Evolutionary conservation across 1,140 invertebrate genomes (phyloP).

Genomic region (Neuroterus valhalla): DNA sequence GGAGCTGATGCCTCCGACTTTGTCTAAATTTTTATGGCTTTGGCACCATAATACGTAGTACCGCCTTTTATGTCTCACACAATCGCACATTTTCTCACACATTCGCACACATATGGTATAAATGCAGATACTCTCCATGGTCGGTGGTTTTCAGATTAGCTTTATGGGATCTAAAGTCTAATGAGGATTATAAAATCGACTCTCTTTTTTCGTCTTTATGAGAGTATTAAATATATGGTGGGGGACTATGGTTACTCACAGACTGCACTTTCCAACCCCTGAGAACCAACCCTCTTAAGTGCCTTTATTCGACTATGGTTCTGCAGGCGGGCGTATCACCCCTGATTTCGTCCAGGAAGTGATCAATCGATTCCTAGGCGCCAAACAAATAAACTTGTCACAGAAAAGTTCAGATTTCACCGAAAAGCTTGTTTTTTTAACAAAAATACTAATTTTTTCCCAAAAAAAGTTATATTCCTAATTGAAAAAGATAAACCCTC

Average conservation of each 20-base stretch:
- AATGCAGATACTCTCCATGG: conserved; percentile 12
- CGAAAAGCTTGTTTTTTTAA: no score
- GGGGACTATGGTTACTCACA: background rate
- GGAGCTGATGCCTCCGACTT: conserved; percentile 5
- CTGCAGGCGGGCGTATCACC: no score
- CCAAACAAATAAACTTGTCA: no score
- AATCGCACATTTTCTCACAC: no score
- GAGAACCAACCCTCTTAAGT: no score
- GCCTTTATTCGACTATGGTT: no score
- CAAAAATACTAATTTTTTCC: no score
- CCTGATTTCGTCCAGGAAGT: no score
- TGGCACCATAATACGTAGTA: background rate
- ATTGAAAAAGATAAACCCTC: no score
- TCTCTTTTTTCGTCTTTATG: background rate
- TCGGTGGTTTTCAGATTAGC: conserved; percentile 19
- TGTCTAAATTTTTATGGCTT: conserved; percentile 13
- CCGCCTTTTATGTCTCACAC: conserved; percentile 7
- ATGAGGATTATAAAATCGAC: conserved; percentile 20
- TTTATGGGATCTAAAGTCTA: conserved; percentile 21
- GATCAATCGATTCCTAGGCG: no score
- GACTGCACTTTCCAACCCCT: background rate
- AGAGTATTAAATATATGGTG: background rate
- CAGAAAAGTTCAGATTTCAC: no score
- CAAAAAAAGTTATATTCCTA: no score
- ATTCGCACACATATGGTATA: conserved; percentile 12